Base-by-base conservation (phyloP, 2,113 vertebrate genomes). In the Tiliqua scincoides region DNA sequence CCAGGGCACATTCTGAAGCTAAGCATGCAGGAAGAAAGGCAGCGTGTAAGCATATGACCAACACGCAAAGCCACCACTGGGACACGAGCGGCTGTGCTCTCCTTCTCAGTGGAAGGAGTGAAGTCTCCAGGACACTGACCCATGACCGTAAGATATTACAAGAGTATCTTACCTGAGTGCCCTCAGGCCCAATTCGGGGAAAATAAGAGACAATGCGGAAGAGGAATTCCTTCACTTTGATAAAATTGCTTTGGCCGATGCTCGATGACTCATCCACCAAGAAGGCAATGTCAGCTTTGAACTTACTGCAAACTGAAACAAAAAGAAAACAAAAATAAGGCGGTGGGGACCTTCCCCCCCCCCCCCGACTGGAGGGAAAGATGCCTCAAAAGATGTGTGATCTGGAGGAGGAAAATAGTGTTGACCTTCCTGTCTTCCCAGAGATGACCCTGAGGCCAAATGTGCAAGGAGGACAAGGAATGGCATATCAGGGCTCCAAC, bases 221-320 rank as follows among this genome's bases (percentile, higher is more conserved):
- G 62, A 98, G 95, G 91, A 98, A 98, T 92, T 98, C 97, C 89
- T 98, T 98, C 86, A 98, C 96, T 92, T 97, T 98, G 27, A 93
- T 93, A 81, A 99, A 98, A 91, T 98, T 98, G 91, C 96, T 95
- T 1, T 95, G 93, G 6, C 98, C 98, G 0, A 98, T 97, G 93
- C 98, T 99, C 0, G 97, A 98, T 48, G 98, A 99, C 89, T 98
- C 98, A 23, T 99, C 98, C 89, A 99, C 97, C 86, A 99, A 92
- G 94, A 99, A 98, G 0, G 97, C 97, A 1, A 98, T 86, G 40
- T 98, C 98, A 27, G 97, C 97, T 91, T 97, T 98, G 90, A 95
- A 86, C 89, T 94, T 97, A 84, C 96, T 95, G 87, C 98, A 99
- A 17, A 97, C 98, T 99, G 92, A 75, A 35, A 94, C 91, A 90